Evolutionary conservation across 2,797 vertebrate genomes (phyloP), one percentile per base, ranked within the genome.

Genomic region (Pyrocephalus nanus): DNA sequence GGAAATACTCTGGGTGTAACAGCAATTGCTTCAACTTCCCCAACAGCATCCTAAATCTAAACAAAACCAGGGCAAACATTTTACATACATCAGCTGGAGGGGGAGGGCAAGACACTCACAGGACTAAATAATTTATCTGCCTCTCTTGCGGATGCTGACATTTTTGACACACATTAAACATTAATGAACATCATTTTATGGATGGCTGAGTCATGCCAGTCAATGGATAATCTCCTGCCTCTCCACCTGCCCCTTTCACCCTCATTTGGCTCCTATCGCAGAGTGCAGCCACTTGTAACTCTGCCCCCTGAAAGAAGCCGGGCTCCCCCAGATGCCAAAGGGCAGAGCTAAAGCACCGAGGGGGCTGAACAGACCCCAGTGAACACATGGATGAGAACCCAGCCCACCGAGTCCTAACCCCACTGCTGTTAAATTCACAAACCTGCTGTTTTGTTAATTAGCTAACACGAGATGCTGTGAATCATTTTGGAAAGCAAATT

Each of bases 391-490:
- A 86, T 0, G 0, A 67, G 71, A 72, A 85, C 13, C 0, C 2
- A 83, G 42, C 80, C 88, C 95, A 86, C 18, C 0, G 11, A 88
- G 74, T 30, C 58, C 66, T 17, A 89, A 90, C 91, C 94, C 94
- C 3, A 2, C 96, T 96, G 95, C 87, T 97, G 95, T 86, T 91
- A 90, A 93, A 96, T 94, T 94, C 93, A 90, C 67, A 96, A 95
- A 73, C 96, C 95, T 94, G 89, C 97, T 97, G 97, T 90, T 98
- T 92, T 27, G 50, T 91, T 98, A 97, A 98, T 98, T 97, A 96
- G 96, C 88, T 88, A 96, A 92, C 86, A 84, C 14, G 21, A 94
- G 95, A 95, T 88, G 80, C 81, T 93, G 82, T 75, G 75, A 95
- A 93, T 97, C 92, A 92, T 96, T 96, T 95, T 79, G 50, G 88